These are phyloP conservation scores for Dyspetes luteomarginatus DNA, from an alignment of 2,888 invertebrate species.

Conservation along the genomic window DNA sequence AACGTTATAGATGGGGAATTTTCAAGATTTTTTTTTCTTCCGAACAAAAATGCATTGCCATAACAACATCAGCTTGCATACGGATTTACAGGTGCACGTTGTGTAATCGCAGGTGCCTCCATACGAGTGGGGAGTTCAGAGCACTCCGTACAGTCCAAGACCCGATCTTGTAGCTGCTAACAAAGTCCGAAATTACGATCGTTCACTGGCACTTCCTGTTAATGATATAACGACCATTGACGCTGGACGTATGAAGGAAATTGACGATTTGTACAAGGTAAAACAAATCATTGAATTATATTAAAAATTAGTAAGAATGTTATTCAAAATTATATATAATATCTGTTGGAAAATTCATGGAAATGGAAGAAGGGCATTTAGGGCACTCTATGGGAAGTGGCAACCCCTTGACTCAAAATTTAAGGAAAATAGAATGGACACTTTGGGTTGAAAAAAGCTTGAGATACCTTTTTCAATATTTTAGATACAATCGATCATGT, in stretches of 20 bases:
- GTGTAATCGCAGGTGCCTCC: conserved; percentile 79
- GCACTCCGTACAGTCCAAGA: conserved; percentile 65
- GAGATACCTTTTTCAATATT: too few relatives aligned
- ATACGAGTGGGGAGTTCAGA: conserved; percentile 82
- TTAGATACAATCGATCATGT: too few relatives aligned
- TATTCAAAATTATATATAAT: background rate
- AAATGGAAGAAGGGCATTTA: too few relatives aligned
- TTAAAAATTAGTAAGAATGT: background rate
- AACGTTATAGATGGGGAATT: too few relatives aligned
- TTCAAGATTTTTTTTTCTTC: too few relatives aligned
- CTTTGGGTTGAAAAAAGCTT: too few relatives aligned
- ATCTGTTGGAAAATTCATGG: background rate
- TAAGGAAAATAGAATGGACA: too few relatives aligned
- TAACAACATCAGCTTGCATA: background rate
- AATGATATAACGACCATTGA: conserved; percentile 82
- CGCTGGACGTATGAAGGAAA: conserved; percentile 79
- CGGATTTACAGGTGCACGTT: background rate
- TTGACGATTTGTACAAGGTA: conserved; percentile 84
- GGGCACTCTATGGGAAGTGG: too few relatives aligned
- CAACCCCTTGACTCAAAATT: too few relatives aligned
- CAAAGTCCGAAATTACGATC: conserved; percentile 65
- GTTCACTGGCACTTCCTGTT: conserved; percentile 78
- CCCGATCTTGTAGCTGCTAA: conserved; percentile 48
- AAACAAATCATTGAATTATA: background rate
- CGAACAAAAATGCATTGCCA: background rate